A percentile compares a stretch with the other conserved stretches of the same genome.
Conservation (phyloP, 1,140 invertebrate species). For the Coelopa frigida region DNA sequence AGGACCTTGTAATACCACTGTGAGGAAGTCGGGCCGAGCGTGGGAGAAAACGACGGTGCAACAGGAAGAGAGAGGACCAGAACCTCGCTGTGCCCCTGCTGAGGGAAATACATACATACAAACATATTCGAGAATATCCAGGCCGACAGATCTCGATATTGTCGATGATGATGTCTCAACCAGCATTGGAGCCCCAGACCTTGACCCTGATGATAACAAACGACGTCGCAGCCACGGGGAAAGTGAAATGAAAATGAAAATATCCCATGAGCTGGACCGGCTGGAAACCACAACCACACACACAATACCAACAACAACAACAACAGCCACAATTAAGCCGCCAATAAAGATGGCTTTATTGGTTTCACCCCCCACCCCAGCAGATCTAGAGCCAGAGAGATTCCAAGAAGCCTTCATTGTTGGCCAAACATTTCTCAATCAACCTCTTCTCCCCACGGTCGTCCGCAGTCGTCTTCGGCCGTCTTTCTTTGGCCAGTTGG, state of each 20-base stretch:
- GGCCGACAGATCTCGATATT: too few species aligned
- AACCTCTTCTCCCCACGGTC: too few species aligned
- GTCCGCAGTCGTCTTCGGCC: too few species aligned
- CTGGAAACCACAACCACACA: conserved; percentile 10
- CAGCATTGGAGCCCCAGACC: too few species aligned
- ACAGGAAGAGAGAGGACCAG: too few species aligned
- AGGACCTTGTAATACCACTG: too few species aligned
- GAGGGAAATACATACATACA: too few species aligned
- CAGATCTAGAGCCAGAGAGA: neutral
- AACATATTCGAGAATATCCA: too few species aligned
- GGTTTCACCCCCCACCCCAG: neutral
- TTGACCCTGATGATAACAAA: conserved; percentile 6
- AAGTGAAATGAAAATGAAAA: neutral
- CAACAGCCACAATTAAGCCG: conserved; percentile 10
- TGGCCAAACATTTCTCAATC: conserved; percentile 12
- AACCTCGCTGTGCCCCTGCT: too few species aligned
- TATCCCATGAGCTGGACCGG: neutral
- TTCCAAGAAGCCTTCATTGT: neutral
- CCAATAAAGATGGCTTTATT: conserved; percentile 9
- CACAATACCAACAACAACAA: too few species aligned
- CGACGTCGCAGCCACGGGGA: neutral
- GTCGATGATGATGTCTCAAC: conserved; percentile 9
- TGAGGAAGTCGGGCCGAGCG: too few species aligned
- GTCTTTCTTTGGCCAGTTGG: neutral
- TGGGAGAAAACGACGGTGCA: too few species aligned